Evolutionary conservation across 2,113 vertebrate species (phyloP).

Genomic region (Macquaria australasica): DNA sequence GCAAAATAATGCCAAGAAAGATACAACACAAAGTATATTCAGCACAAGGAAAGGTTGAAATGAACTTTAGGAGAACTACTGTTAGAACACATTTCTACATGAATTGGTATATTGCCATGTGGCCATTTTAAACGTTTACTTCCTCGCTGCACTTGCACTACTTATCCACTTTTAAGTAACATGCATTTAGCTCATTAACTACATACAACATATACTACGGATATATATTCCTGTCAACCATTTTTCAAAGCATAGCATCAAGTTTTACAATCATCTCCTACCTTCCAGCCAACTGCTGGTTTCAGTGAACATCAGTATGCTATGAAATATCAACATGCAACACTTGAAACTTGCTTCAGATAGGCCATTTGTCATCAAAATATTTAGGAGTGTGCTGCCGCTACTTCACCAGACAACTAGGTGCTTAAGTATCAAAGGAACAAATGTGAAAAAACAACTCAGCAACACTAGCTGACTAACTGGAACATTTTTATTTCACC

Average conservation of each 20-base stretch:
- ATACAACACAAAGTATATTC: neutral
- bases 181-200: slow-evolving; percentile 23
- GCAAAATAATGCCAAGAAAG: slow-evolving; percentile 17
- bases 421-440: neutral
- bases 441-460: neutral
- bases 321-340: slow-evolving; percentile 7
- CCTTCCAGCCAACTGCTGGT: neutral
- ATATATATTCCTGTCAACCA: slow-evolving; percentile 10
- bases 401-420: neutral
- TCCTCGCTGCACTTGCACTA: slow-evolving; percentile 3
- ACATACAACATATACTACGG: slow-evolving; percentile 4
- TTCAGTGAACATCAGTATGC: neutral
- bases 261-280: neutral
- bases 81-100: neutral
- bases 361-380: neutral
- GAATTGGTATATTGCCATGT: neutral
- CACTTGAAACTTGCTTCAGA: neutral
- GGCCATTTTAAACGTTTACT: neutral
- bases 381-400: neutral
- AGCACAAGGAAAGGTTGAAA: slow-evolving; percentile 1
- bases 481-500: neutral
- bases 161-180: slow-evolving; percentile 11
- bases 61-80: slow-evolving; percentile 5
- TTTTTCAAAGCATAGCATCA: slow-evolving; percentile 29
- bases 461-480: neutral